Evolutionary conservation across 2,888 invertebrate genomes (phyloP), one percentile per base, ranked within the genome.

Genomic region (Tribolium freemani): DNA sequence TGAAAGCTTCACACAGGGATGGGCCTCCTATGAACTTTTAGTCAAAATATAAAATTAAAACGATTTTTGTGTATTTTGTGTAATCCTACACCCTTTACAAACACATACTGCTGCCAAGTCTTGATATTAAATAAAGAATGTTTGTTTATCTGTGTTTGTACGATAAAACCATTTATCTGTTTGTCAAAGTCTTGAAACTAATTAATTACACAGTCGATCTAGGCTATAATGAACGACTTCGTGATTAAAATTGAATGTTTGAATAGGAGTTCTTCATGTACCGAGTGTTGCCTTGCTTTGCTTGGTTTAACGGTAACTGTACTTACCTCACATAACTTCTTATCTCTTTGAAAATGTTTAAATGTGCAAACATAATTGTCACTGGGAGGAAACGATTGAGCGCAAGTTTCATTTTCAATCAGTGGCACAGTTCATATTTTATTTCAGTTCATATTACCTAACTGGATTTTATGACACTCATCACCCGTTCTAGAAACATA

Each of bases 331-430:
- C 26, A 26, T 26, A 26, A 26, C 26, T 5, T 3, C 26, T 26
- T 26, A 26, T 26, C 26, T 26, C 26, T 26, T 26, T 26, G 3
- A 26, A 26, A 1, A 26, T 26, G 26, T 26, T 26, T 26, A 26
- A 26, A 26, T 26, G 26, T 26, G 26, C 26, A 26, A 26, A 26
- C 26, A 26, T 26, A 26, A 26, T 26, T 26, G 26, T 26, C 26
- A 26, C 26, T 69, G 71, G 64, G 30, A 50, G 70, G 53, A 61
- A 58, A 60, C 53, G 69, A 63, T 38, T 9, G 38, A 8, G 38
- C 5, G 38, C 38, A n/a, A 38, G 38, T 38, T 38, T 38, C 38
- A 38, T 9, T 38, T 38, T 38, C n/a, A 26, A 26, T 1, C 26
- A 26, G 26, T 26, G 26, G 26, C 5, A 5, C 5, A 26, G 16